phyloP scores from a whole-genome alignment of 2,888 invertebrate species.

The Sphinx pinastri region DNA sequence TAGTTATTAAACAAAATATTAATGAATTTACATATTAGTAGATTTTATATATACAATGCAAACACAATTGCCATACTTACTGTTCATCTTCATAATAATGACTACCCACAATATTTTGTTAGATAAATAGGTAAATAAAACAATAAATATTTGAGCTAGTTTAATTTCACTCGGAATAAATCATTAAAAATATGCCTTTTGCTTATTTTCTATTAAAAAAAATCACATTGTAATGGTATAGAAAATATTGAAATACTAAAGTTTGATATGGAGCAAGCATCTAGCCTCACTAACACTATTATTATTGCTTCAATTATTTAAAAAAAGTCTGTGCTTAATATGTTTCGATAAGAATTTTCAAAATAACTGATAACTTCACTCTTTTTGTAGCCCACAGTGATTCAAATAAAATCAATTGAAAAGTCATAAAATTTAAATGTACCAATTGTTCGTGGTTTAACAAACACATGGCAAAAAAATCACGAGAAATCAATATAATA shows the following conservation, averaged over 20 bases:
- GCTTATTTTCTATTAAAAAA: constrained; percentile 72
- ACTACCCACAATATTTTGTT: not conserved
- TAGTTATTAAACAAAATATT: too few species aligned
- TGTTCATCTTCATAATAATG: not conserved
- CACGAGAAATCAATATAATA: constrained; percentile 30
- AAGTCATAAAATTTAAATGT: not conserved
- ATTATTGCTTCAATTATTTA: not conserved
- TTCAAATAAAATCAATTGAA: not conserved
- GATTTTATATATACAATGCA: not conserved
- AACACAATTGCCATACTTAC: too few species aligned
- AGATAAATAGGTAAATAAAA: constrained; percentile 49
- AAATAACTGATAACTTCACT: not conserved
- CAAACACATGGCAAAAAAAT: not conserved
- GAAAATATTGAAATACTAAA: constrained; percentile 68
- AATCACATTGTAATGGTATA: constrained; percentile 75
- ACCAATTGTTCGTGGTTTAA: constrained; percentile 1
- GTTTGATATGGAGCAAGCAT: constrained; percentile 60
- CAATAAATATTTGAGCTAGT: constrained; percentile 64
- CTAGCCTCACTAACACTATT: constrained; percentile 64
- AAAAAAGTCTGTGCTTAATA: not conserved
- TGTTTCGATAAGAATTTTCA: not conserved
- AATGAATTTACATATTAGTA: too few species aligned
- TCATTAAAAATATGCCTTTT: constrained; percentile 78
- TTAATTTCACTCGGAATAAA: constrained; percentile 76
- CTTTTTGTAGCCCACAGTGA: not conserved